phyloP scores from a whole-genome alignment of 2,797 vertebrate species.

The Microctenopoma stevenorrisi region DNA sequence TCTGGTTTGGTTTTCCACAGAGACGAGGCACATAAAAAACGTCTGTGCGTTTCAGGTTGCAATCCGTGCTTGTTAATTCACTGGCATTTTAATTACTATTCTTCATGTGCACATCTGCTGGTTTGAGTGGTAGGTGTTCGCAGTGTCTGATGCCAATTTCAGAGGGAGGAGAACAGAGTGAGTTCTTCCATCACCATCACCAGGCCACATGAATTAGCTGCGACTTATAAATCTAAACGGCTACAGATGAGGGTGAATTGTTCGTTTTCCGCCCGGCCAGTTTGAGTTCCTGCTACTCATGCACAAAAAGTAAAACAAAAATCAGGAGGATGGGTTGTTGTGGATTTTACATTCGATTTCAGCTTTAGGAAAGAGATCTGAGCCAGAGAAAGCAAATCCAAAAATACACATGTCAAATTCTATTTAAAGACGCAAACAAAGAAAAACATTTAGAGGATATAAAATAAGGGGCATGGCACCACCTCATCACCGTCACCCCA shows the following conservation, averaged over 20 bases:
- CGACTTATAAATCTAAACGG: conserved; percentile 52
- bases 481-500: not conserved
- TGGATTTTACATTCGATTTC: conserved; percentile 11
- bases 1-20: not conserved
- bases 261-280: conserved; percentile 32
- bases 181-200: conserved; percentile 42
- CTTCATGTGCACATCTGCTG: conserved; percentile 54
- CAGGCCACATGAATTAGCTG: conserved; percentile 55
- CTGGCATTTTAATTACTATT: conserved; percentile 2
- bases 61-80: conserved; percentile 12
- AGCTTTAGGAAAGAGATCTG: conserved; percentile 10
- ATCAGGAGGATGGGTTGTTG: not conserved
- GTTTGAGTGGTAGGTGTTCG: conserved; percentile 62
- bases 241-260: conserved; percentile 48
- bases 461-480: not conserved
- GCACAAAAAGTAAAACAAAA: not conserved
- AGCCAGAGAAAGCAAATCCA: not conserved
- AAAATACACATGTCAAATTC: not conserved
- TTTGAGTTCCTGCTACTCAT: conserved; percentile 19
- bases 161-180: conserved; percentile 28
- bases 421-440: not conserved
- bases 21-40: conserved; percentile 6
- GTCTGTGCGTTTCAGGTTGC: conserved; percentile 15
- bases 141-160: conserved; percentile 35
- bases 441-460: conserved; percentile 1